Conservation (phyloP, 1,140 invertebrate genomes). For the Leptopilina boulardi region DNA sequence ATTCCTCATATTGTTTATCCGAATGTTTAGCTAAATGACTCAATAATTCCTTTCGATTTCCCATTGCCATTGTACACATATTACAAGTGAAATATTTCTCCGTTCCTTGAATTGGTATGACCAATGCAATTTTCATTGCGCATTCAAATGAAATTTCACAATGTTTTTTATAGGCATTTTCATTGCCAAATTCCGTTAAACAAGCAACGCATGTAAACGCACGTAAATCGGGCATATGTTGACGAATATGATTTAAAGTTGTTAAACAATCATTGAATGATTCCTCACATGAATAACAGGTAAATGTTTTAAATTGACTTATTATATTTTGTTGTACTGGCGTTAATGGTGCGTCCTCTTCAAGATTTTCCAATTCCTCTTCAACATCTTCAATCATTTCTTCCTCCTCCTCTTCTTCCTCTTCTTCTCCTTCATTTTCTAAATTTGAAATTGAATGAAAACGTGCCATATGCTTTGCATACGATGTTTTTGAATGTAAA, state of each 20-base stretch:
- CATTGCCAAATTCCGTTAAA: conserved; percentile 69
- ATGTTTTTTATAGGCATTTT: conserved; percentile 68
- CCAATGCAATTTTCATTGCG: conserved; percentile 73
- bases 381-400: conserved; percentile 61
- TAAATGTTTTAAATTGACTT: conserved; percentile 72
- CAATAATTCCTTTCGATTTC: conserved; percentile 66
- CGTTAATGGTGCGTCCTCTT: conserved; percentile 65
- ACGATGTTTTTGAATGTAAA: conserved; percentile 68
- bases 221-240: conserved; percentile 70
- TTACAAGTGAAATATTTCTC: conserved; percentile 74
- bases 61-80: conserved; percentile 71
- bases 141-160: conserved; percentile 72
- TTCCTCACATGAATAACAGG: conserved; percentile 69
- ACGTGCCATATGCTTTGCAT: conserved; percentile 66
- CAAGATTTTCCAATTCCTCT: conserved; percentile 63
- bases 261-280: conserved; percentile 65
- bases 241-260: conserved; percentile 70
- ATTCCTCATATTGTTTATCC: conserved; percentile 63
- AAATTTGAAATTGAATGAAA: conserved; percentile 58
- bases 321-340: conserved; percentile 72
- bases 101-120: conserved; percentile 66
- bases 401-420: conserved; percentile 47
- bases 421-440: background rate
- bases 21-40: conserved; percentile 67
- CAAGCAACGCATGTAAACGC: conserved; percentile 73